phyloP scores from a whole-genome alignment of 2,888 invertebrate species.

The Conops quadrifasciatus region DNA sequence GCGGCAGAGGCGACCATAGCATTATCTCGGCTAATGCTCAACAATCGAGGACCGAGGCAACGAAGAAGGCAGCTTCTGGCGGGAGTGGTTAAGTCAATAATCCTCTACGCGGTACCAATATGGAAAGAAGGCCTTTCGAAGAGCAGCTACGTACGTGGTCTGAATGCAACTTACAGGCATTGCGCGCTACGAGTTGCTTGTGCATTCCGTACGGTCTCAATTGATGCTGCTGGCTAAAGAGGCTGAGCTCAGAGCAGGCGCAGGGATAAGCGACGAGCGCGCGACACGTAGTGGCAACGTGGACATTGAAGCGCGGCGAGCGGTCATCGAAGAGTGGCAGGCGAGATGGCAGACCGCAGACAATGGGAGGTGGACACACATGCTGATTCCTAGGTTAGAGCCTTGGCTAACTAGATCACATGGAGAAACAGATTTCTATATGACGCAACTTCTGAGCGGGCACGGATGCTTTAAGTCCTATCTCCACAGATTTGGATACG shows the following conservation, averaged over 20 bases:
- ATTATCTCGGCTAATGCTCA: too few relatives aligned
- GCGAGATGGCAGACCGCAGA: background rate
- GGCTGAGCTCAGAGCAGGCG: background rate
- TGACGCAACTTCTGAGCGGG: background rate
- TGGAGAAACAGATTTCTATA: background rate
- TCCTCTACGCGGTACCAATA: background rate
- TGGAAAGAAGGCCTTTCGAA: background rate
- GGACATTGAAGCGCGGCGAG: background rate
- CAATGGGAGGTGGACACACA: background rate
- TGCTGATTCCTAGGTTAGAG: background rate
- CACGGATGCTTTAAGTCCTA: background rate
- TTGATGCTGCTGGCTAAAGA: conserved; percentile 3
- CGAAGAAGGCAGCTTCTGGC: background rate
- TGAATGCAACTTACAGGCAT: conserved; percentile 3
- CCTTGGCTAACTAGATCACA: background rate
- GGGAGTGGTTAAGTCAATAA: background rate
- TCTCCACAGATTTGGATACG: background rate
- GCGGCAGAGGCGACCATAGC: too few relatives aligned
- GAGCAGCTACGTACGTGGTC: background rate
- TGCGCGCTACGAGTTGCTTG: conserved; percentile 6
- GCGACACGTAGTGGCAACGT: conserved; percentile 1
- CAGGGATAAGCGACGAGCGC: background rate
- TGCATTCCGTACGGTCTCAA: conserved; percentile 22
- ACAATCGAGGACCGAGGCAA: background rate
- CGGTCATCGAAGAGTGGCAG: background rate